These are phyloP conservation scores for Tachina lurida DNA, from an alignment of 2,888 invertebrate species.

Conservation along the genomic window DNA sequence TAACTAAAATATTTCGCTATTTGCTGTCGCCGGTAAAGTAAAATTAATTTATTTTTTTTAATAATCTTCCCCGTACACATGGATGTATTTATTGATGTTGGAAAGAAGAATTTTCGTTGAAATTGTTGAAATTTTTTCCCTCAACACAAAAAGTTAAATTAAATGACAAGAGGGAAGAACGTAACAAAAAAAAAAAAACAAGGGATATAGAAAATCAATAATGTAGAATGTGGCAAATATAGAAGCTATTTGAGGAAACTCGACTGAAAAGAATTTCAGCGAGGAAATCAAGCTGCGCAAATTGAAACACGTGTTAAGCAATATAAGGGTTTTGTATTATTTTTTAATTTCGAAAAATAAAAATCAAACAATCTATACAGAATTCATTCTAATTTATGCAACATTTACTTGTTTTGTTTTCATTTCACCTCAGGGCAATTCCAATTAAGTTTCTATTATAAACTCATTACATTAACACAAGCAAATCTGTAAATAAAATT, in stretches of 20 bases:
- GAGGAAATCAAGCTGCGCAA: background rate
- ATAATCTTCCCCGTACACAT: background rate
- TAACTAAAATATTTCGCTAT: background rate
- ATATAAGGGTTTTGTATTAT: background rate
- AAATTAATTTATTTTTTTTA: slow-evolving; percentile 6
- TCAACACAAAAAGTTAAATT: background rate
- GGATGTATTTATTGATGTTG: background rate
- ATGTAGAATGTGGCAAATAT: background rate
- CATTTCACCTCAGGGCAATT: background rate
- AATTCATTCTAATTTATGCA: background rate
- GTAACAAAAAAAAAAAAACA: slow-evolving; percentile 18
- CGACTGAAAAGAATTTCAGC: background rate
- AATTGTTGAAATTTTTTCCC: slow-evolving; percentile 47
- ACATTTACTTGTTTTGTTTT: background rate
- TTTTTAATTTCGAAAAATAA: background rate
- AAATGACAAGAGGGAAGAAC: background rate
- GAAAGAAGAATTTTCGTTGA: slow-evolving; percentile 42
- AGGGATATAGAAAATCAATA: slow-evolving; percentile 16
- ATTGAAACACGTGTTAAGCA: background rate
- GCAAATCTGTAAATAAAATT: background rate
- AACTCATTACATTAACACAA: background rate
- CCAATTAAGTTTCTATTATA: background rate
- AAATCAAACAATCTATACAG: background rate
- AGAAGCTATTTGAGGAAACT: slow-evolving; percentile 6
- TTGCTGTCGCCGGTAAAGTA: slow-evolving; percentile 23